Evolutionary conservation across 2,797 vertebrate species (phyloP), one percentile per base, ranked within the genome.

Genomic region (Poecilia wingei): DNA sequence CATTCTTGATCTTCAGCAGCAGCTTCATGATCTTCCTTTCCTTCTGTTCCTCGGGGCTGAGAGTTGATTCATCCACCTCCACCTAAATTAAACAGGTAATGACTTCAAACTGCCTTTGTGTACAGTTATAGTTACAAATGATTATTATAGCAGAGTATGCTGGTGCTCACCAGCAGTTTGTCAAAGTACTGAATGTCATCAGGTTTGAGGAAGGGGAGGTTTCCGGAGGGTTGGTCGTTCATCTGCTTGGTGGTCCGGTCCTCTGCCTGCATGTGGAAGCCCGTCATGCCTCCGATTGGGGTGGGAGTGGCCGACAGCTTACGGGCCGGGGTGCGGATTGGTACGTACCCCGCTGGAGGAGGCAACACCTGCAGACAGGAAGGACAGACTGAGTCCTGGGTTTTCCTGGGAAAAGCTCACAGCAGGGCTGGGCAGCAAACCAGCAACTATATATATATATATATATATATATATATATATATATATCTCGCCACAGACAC

Each of bases 11-110:
- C 94, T 99, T 99, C 89, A 99, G 92, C 84, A 99, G 96, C 74
- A 99, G 93, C 85, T 99, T 99, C 98, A 99, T 99, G 88, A 99
- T 99, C 96, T 99, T 99, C 87, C 98, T 96, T 84, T 99, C 98
- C 79, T 99, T 99, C 89, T 99, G 98, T 73, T 99, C 98, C 90
- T 99, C 98, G 0, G 98, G 98, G 91, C 97, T 99, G 86, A 99
- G 94, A 1, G 98, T 99, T 22, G 98, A 99, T 89, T 99, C 98
- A 79, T 99, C 98, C 82, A 99, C 98, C 93, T 99, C 98, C 87
- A 99, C 98, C 98, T 99, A 79, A 69, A 39, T 1, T 5, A 70
- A 3, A 47, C 47, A 28, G 0, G 31, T 55, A 70, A 76, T 46
- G 20, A 33, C 57, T 45, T 31, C 3, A 16, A 14, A 28, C 41